These are phyloP conservation scores for Barbus barbus DNA, from an alignment of 2,113 vertebrate genomes.

Conservation along the genomic window DNA sequence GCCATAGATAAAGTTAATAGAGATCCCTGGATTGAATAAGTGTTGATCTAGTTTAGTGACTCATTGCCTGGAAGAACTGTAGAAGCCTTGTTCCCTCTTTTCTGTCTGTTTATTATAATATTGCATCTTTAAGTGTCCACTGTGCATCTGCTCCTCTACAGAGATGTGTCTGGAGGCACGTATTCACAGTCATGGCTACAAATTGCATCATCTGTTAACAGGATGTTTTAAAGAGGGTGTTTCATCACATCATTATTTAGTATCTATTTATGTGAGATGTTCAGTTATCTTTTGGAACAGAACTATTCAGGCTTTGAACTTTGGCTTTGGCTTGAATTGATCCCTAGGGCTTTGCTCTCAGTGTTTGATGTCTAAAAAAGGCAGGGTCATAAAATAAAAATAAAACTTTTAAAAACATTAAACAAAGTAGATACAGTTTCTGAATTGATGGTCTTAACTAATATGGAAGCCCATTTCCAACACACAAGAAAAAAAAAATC, in stretches of 20 bases:
- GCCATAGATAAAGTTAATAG: neutral
- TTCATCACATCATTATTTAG: neutral
- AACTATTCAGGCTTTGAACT: conserved; percentile 11
- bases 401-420: neutral
- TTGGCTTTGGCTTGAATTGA: neutral
- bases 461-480: neutral
- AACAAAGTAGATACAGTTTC: neutral
- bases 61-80: neutral
- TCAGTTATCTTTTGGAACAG: neutral
- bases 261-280: neutral
- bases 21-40: neutral
- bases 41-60: neutral
- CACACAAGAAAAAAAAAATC: neutral
- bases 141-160: neutral
- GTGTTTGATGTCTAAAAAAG: neutral
- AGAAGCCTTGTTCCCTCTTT: neutral
- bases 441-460: neutral
- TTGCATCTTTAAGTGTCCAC: neutral
- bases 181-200: neutral
- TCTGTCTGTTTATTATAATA: conserved; percentile 18
- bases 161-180: neutral
- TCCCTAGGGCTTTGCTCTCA: neutral
- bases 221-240: neutral
- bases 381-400: neutral
- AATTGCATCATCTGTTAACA: neutral